Base-by-base conservation (phyloP, 2,888 invertebrate species). In the Bugulina stolonifera region DNA sequence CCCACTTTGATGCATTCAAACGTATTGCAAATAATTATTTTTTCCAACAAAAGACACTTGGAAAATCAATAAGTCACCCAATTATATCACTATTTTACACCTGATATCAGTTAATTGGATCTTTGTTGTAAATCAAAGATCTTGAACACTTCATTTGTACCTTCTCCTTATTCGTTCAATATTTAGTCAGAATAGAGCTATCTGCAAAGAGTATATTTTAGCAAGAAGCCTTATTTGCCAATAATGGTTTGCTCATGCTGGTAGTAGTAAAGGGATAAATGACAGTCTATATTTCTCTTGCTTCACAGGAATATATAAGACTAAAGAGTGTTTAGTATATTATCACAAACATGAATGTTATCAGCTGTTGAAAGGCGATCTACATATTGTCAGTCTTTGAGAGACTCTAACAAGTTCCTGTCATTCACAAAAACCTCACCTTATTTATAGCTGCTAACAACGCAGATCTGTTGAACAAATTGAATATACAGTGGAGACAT, bases 31-130 rank as follows among this genome's bases (percentile, higher is more conserved):
- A 43, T 43, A 43, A 43, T 43, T 43, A 43, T 43, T 43, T 43
- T 43, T 43, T 18, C 5, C 43, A 10, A 43, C 43, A 43, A 43
- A 43, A 43, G 43, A 18, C 5, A 18, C 43, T 43, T 43, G 18
- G 43, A 64, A 64, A 64, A 64, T 64, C 64, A 14, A 64, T 64
- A 64, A 64, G 64, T 64, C 64, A 64, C 3, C 64, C 32, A 64
- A 32, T 64, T 64, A 64, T 64, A 27, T 34, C 10, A 18, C 43
- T 18, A 43, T 43, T 43, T 43, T 43, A 43, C 43, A 43, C 43
- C 43, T 43, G 43, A 43, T 43, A 43, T 43, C 10, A 43, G 43
- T 43, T 43, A 43, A 43, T 43, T 43, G 43, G 43, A 43, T 43
- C 43, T 43, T 43, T 43, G 43, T 43, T 43, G 43, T 43, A 43